Conservation (phyloP, 2,888 invertebrate genomes). For the Sialis lutaria region DNA sequence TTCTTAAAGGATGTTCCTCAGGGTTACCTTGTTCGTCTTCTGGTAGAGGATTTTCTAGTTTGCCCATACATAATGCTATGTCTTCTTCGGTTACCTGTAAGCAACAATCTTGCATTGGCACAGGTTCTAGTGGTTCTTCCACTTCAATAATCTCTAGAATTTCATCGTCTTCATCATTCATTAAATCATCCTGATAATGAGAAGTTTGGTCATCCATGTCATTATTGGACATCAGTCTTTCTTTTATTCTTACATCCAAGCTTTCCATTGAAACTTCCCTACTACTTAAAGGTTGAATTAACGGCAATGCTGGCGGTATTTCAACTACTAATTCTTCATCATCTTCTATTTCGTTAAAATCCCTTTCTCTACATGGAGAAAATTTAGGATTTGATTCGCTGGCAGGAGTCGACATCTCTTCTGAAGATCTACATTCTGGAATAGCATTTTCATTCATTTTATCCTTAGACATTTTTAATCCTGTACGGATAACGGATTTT, state of each 20-base stretch:
- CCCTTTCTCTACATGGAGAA: conserved; percentile 21
- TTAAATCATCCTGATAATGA: conserved; percentile 11
- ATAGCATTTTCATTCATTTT: conserved; percentile 16
- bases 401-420: conserved; percentile 13
- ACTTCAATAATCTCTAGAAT: conserved; percentile 66
- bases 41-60: conserved; percentile 46
- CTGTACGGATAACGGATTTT: conserved; percentile 40
- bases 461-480: conserved; percentile 28
- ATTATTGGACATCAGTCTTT: conserved; percentile 41
- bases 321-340: conserved; percentile 65
- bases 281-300: conserved; percentile 62
- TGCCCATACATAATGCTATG: conserved; percentile 72
- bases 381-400: conserved; percentile 17
- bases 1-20: conserved; percentile 71
- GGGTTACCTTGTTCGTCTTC: conserved; percentile 53
- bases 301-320: conserved; percentile 63
- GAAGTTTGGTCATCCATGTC: conserved; percentile 26
- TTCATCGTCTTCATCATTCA: conserved; percentile 42
- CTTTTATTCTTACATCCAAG: conserved; percentile 56
- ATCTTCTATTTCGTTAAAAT: conserved; percentile 48
- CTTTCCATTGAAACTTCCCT: conserved; percentile 72
- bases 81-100: conserved; percentile 88
- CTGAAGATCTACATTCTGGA: conserved; percentile 20
- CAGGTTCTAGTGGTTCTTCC: conserved; percentile 63
- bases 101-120: conserved; percentile 73